A percentile compares a stretch with the other conserved stretches of the same genome.
Evolutionary conservation across 1,140 invertebrate species (phyloP).

Genomic region (Drosophila kikkawai): DNA sequence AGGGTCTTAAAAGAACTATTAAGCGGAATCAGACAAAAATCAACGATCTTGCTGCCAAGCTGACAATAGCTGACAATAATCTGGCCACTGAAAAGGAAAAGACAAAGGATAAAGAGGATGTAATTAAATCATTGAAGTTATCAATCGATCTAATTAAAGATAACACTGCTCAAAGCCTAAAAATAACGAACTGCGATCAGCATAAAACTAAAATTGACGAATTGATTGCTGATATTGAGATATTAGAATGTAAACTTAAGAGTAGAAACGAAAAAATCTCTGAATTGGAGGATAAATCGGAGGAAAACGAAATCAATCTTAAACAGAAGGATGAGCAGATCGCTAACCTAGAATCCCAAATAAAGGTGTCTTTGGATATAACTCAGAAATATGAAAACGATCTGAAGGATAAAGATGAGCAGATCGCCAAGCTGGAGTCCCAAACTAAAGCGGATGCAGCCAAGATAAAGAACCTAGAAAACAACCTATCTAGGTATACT

Average conservation of each 20-base stretch:
- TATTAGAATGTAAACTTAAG: conserved; percentile 6
- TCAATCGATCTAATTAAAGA: not conserved
- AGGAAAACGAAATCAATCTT: not conserved
- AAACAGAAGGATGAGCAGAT: conserved; percentile 1
- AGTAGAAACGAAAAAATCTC: not conserved
- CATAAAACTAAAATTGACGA: conserved; percentile 4
- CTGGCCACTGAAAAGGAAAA: not conserved
- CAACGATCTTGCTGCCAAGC: not conserved
- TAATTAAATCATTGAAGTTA: conserved; percentile 6
- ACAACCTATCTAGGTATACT: not conserved
- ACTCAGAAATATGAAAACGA: not conserved
- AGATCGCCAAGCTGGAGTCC: not conserved
- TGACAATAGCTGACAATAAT: not conserved
- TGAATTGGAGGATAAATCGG: not conserved
- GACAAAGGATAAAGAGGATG: not conserved
- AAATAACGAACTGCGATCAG: not conserved
- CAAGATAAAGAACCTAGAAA: not conserved
- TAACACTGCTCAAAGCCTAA: not conserved
- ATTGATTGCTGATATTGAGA: not conserved
- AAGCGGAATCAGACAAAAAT: not conserved
- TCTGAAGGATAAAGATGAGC: not conserved
- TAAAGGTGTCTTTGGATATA: not conserved
- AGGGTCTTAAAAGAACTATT: not conserved
- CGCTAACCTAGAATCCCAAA: not conserved
- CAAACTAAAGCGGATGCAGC: not conserved